Evolutionary conservation across 2,797 vertebrate genomes (phyloP).

Genomic region (Chromobotia macracanthus): DNA sequence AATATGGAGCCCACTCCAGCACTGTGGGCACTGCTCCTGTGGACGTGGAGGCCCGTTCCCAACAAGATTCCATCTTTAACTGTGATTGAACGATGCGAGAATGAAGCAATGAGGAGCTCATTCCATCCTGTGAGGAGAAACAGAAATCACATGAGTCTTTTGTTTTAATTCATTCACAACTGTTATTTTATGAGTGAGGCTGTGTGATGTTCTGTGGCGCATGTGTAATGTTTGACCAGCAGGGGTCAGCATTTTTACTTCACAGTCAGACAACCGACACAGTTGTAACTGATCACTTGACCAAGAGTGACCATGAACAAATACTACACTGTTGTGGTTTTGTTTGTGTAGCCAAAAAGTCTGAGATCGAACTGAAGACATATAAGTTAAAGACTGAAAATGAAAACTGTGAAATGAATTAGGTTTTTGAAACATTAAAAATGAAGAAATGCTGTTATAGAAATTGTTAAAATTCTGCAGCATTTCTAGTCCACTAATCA

Average conservation of each 20-base stretch:
- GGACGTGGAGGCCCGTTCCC: constrained; percentile 92
- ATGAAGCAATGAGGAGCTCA: constrained; percentile 94
- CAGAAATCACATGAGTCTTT: neutral
- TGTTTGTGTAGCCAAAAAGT: no score
- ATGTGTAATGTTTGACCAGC: constrained; percentile 62
- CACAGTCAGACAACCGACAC: neutral
- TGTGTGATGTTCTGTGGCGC: constrained; percentile 21
- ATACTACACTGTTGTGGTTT: neutral
- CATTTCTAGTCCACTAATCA: no score
- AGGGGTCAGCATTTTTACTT: constrained; percentile 65
- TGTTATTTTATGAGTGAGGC: neutral
- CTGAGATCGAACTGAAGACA: no score
- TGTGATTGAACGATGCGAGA: constrained; percentile 93
- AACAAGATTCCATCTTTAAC: constrained; percentile 95
- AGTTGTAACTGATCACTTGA: neutral
- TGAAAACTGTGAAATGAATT: no score
- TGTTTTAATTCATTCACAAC: no score
- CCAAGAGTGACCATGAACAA: neutral
- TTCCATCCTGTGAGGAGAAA: constrained; percentile 84
- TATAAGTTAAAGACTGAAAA: no score
- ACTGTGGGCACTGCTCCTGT: constrained; percentile 94
- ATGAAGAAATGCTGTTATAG: no score
- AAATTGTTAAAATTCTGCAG: no score
- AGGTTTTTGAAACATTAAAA: no score
- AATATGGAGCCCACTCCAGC: constrained; percentile 97